phyloP scores from a whole-genome alignment of 1,140 invertebrate species.

The Anastatus disparis region DNA sequence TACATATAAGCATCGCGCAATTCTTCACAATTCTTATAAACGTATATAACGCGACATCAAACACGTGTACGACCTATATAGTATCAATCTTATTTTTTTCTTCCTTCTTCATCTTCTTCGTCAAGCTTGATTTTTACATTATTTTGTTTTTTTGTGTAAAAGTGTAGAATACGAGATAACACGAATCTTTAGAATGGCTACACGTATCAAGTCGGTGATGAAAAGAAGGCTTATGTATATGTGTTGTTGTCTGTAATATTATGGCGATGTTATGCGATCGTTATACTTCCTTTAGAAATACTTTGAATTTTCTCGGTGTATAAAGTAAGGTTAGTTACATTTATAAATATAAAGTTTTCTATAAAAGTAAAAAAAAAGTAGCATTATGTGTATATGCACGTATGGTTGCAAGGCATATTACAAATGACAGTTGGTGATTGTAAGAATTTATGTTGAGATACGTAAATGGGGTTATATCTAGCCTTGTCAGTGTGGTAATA shows the following conservation, averaged over 20 bases:
- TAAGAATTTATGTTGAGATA: neutral
- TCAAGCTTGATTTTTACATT: too few species aligned
- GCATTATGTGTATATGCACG: too few species aligned
- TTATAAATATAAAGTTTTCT: too few species aligned
- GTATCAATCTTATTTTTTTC: neutral
- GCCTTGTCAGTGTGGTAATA: too few species aligned
- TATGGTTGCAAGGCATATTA: neutral
- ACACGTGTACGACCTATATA: neutral
- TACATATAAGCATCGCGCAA: neutral
- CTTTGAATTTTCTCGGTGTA: neutral
- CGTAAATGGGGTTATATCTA: too few species aligned
- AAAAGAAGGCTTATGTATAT: neutral
- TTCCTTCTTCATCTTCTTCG: neutral
- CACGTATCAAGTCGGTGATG: neutral
- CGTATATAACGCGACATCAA: neutral
- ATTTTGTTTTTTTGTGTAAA: too few species aligned
- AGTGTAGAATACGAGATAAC: neutral
- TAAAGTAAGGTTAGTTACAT: neutral
- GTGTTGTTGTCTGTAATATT: too few species aligned
- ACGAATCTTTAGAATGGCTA: neutral
- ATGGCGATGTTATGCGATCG: neutral
- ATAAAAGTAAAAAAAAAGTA: too few species aligned
- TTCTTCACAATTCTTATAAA: neutral
- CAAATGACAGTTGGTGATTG: neutral
- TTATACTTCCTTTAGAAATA: conserved; percentile 11